A percentile compares a stretch with the other conserved stretches of the same genome.
These are phyloP conservation scores for Epinephelus lanceolatus DNA, from an alignment of 2,113 vertebrate genomes.

Conservation along the genomic window DNA sequence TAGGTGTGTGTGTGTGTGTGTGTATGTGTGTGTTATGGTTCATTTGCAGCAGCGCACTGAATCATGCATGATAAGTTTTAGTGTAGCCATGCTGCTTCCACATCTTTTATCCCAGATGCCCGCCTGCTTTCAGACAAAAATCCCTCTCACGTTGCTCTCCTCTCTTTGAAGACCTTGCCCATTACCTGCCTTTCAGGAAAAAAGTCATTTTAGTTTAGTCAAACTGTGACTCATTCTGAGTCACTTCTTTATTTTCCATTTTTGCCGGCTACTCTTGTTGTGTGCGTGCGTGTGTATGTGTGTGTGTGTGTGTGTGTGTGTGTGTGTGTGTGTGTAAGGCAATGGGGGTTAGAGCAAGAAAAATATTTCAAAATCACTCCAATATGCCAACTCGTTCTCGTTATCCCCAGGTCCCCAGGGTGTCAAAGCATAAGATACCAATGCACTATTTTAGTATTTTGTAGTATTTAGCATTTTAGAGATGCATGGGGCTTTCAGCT, in stretches of 20 bases:
- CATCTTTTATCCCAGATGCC: slow-evolving; percentile 16
- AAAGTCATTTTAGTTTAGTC: slow-evolving; percentile 49
- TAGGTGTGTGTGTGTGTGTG: background rate
- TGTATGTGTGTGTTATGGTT: slow-evolving; percentile 13
- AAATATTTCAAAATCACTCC: background rate
- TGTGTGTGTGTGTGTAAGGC: background rate
- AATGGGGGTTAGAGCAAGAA: background rate
- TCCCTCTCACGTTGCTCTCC: background rate
- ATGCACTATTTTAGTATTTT: too few relatives aligned
- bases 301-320: background rate
- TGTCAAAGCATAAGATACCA: too few relatives aligned
- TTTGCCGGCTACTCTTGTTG: background rate
- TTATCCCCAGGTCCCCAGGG: too few relatives aligned
- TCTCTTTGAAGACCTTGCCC: slow-evolving; percentile 50
- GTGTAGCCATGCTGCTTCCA: background rate
- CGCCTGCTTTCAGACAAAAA: slow-evolving; percentile 30
- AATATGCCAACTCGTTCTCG: background rate
- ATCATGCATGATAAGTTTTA: slow-evolving; percentile 13
- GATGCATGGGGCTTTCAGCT: too few relatives aligned
- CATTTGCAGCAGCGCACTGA: background rate
- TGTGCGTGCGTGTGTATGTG: background rate
- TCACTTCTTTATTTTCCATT: slow-evolving; percentile 21
- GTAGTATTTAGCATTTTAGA: too few relatives aligned
- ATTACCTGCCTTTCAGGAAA: slow-evolving; percentile 57
- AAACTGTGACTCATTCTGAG: slow-evolving; percentile 61